Percentiles rank a stretch among this genome's conserved stretches.
phyloP scores from a whole-genome alignment of 2,797 vertebrate genomes.

The Myripristis murdjan region DNA sequence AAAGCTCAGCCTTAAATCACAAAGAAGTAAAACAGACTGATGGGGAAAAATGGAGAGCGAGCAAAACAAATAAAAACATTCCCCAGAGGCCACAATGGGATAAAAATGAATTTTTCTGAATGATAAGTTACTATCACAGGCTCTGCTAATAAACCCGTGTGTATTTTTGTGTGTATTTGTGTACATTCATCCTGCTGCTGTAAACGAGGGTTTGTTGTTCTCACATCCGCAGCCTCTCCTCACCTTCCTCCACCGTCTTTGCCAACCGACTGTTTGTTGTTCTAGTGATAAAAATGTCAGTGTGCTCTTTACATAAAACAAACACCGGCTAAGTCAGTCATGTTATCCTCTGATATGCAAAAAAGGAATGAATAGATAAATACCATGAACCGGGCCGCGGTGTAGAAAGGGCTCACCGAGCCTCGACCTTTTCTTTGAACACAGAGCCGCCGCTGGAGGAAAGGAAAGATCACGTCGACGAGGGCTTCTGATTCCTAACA shows the following conservation, averaged over 20 bases:
- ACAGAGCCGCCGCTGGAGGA: background rate
- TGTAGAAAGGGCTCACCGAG: background rate
- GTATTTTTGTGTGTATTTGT: background rate
- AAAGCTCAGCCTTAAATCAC: constrained; percentile 12
- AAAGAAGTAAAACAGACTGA: constrained; percentile 17
- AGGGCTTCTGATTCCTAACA: constrained; percentile 1
- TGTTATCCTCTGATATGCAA: constrained; percentile 37
- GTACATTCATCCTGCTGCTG: background rate
- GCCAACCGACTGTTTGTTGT: constrained; percentile 8
- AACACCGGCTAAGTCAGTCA: constrained; percentile 17
- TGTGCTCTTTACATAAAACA: constrained; percentile 22
- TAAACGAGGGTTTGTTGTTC: too few species aligned
- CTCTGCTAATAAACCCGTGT: constrained; percentile 7
- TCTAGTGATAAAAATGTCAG: constrained; percentile 34
- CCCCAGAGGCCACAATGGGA: constrained; percentile 8
- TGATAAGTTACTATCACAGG: constrained; percentile 14
- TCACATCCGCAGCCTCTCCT: background rate
- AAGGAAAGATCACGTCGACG: background rate
- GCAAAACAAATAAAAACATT: constrained; percentile 25
- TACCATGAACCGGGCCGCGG: background rate
- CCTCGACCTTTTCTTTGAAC: background rate
- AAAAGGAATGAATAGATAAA: constrained; percentile 18
- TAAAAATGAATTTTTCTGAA: constrained; percentile 13
- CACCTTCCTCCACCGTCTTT: background rate
- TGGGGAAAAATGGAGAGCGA: constrained; percentile 10